These are phyloP conservation scores for Hippocampus zosterae DNA, from an alignment of 2,113 vertebrate species.

Conservation along the genomic window DNA sequence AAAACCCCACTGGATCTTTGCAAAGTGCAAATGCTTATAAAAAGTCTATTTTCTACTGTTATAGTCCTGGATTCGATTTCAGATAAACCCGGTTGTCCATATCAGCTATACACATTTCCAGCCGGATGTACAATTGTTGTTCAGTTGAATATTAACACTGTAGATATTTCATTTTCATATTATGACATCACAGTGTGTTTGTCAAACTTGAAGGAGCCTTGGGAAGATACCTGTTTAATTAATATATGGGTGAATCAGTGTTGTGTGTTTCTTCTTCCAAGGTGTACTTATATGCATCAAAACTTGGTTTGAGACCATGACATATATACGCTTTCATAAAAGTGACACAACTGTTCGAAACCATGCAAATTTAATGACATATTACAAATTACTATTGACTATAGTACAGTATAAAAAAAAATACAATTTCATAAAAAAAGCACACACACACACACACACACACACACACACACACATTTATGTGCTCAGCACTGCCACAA, in stretches of 20 bases:
- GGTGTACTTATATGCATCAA: not conserved
- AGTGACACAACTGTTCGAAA: not conserved
- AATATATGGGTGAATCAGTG: not conserved
- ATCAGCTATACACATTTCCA: not conserved
- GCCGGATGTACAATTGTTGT: not conserved
- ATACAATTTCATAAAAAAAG: no score
- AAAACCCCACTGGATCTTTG: slow-evolving; percentile 25
- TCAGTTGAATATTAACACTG: not conserved
- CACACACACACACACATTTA: not conserved
- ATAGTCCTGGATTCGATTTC: slow-evolving; percentile 14
- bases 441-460: not conserved
- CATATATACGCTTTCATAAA: not conserved
- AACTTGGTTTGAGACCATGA: not conserved
- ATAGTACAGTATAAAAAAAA: no score
- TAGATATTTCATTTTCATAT: not conserved
- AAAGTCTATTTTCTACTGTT: slow-evolving; percentile 11
- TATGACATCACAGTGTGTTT: not conserved
- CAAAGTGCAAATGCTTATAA: slow-evolving; percentile 17
- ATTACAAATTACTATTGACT: no score
- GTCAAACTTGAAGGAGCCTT: not conserved
- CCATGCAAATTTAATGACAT: no score
- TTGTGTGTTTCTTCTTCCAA: not conserved
- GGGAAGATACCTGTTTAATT: not conserved
- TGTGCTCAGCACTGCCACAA: not conserved
- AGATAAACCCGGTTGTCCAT: not conserved